Base-by-base conservation (phyloP, 2,888 invertebrate species). In the Exephanes ischioxanthus region DNA sequence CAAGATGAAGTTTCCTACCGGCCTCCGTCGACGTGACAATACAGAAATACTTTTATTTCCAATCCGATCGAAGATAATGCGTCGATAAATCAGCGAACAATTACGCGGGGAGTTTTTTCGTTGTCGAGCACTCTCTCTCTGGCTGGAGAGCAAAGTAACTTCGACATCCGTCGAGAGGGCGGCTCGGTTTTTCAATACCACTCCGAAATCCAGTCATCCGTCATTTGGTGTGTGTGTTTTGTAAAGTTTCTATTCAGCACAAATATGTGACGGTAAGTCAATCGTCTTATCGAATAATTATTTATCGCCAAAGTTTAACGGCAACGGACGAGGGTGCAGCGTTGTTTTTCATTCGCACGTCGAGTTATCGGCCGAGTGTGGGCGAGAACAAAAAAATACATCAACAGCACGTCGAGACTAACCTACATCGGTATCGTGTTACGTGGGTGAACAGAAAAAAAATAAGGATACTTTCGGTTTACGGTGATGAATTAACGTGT, bases 221-320 rank as follows among this genome's bases (percentile, higher is more conserved):
- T 91, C 89, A 91, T 88, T 88, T 84, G 88, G 83, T 85, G 83
- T 85, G 83, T 75, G 84, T 87, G 89, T 90, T 90, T 91, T 90
- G 83, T 86, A 87, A 89, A 87, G 87, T 58, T 58, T 58, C 87
- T 83, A 88, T 89, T 89, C 86, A 86, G 84, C 87, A 80, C 89
- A 92, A 92, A 92, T 92, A 93, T 92, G 92, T 92, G 91, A 92
- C 92, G 92, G 92, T 92, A 88, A 91, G 92, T 92, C 84, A 4
- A 58, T 82, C 48, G 41, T 45, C 16, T 26, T 19, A 22, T 11
- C 53, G 48, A 63, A 9, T 22, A 30, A 26, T 72, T 73, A 33
- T 37, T 51, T 55, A 4, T 48, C 63, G 45, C 68, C 68, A n/a
- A 37, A 37, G 22, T 22, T 26, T 9, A 22, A 58, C 26, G 58